Base-by-base conservation (phyloP, 2,797 vertebrate species). In the Acrocephalus scirpaceus region DNA sequence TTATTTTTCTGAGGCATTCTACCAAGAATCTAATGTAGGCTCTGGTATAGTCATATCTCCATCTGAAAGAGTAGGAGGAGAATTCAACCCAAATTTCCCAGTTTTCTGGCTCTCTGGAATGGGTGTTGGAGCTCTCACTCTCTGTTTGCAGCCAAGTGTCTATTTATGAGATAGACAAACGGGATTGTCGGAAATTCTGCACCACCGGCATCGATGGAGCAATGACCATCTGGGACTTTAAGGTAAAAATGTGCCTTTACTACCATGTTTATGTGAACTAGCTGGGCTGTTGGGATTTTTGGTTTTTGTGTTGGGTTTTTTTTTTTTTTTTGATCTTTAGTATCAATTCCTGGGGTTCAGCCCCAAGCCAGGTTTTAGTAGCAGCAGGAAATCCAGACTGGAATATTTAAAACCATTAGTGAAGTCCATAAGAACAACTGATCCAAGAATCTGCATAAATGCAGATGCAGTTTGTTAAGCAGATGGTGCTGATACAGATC, bases 141-240 rank as follows among this genome's bases (percentile, higher is more conserved):
- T 92, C 50, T 95, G 47, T 88, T 95, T 94, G 62, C 94, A 99
- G 99, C 98, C 99, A 99, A 98, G 99, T 99, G 98, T 99, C 99
- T 98, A 99, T 99, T 98, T 99, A 99, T 96, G 99, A 99, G 95
- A 99, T 99, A 97, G 99, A 99, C 98, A 99, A 99, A 98, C 98
- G 98, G 98, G 99, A 99, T 86, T 99, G 99, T 98, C 99, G 98
- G 94, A 99, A 99, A 98, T 99, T 99, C 98, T 99, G 99, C 98
- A 99, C 99, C 98, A 99, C 99, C 23, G 99, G 99, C 97, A 99
- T 99, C 14, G 99, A 99, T 86, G 99, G 99, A 97, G 99, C 99
- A 47, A 99, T 99, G 99, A 99, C 99, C 96, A 99, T 99, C 98
- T 99, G 99, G 99, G 99, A 99, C 97, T 99, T 99, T 93, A 99